A percentile compares a stretch with the other conserved stretches of the same genome.
phyloP scores from a whole-genome alignment of 2,113 vertebrate genomes.

The Larimichthys crocea region DNA sequence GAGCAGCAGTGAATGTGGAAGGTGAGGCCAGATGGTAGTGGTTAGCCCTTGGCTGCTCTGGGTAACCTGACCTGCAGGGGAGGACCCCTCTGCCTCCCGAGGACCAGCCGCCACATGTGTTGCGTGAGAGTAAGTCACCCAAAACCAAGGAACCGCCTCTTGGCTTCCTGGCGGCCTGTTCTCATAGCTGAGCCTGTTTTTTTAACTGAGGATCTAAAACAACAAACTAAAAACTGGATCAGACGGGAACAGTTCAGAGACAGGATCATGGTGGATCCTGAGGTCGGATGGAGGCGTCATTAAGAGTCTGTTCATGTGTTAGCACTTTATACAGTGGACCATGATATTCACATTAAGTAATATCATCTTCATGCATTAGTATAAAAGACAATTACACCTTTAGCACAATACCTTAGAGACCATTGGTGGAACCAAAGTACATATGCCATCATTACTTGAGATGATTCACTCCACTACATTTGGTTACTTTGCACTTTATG shows the following conservation, averaged over 20 bases:
- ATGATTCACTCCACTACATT: background rate
- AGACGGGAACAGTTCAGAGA: constrained; percentile 70
- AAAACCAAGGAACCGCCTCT: constrained; percentile 71
- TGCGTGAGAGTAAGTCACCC: constrained; percentile 80
- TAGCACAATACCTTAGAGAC: background rate
- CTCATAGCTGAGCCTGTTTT: constrained; percentile 59
- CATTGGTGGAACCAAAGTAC: background rate
- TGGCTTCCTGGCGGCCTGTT: constrained; percentile 68
- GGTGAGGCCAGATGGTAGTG: constrained; percentile 80
- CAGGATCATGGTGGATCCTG: constrained; percentile 46
- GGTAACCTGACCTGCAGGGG: constrained; percentile 79
- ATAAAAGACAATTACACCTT: background rate
- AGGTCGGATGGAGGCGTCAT: constrained; percentile 36
- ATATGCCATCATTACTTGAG: background rate
- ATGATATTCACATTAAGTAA: background rate
- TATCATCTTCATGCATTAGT: background rate
- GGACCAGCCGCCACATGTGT: constrained; percentile 79
- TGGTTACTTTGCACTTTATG: background rate
- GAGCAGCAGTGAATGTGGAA: constrained; percentile 63
- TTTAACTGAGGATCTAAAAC: constrained; percentile 68
- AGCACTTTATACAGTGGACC: background rate
- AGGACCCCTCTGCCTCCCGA: constrained; percentile 72
- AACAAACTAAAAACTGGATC: constrained; percentile 64
- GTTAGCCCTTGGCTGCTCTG: constrained; percentile 77
- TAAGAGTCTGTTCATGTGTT: background rate